Evolutionary conservation across 2,797 vertebrate genomes (phyloP), one percentile per base, ranked within the genome.

Genomic region (Halcyon smyrnensis): DNA sequence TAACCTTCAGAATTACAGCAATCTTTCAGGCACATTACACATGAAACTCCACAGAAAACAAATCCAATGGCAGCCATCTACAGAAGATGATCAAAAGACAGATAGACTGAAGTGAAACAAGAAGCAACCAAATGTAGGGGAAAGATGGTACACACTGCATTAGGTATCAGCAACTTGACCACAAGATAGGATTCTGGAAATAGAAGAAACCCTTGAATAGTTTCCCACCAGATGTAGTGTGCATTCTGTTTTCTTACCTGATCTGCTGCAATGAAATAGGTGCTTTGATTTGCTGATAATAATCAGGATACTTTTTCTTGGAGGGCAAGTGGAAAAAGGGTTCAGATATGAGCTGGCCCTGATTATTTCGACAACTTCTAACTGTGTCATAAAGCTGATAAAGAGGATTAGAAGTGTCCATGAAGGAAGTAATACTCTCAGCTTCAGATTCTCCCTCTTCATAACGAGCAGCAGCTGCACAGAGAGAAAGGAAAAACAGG

Each of bases 251-350:
- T 78, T 86, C 97, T 97, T 99, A 99, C 99, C 99, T 99, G 97
- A 99, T 99, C 95, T 99, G 99, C 89, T 99, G 99, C 73, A 99
- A 97, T 54, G 99, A 99, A 97, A 99, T 98, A 50, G 99, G 99
- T 81, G 99, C 98, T 97, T 97, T 99, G 97, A 99, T 99, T 97
- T 99, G 99, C 89, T 99, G 99, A 97, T 98, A 99, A 98, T 99
- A 99, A 98, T 99, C 98, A 2, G 99, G 99, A 88, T 99, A 99
- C 93, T 99, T 99, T 95, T 99, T 99, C 97, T 99, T 99, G 93
- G 99, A 99, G 79, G 99, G 99, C 84, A 99, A 98, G 97, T 99
- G 99, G 93, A 99, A 98, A 97, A 99, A 99, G 21, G 99, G 99
- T 96, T 99, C 99, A 3, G 99, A 99, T 92, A 99, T 99, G 82